phyloP scores from a whole-genome alignment of 2,113 vertebrate species.

The Brachirus orientalis region DNA sequence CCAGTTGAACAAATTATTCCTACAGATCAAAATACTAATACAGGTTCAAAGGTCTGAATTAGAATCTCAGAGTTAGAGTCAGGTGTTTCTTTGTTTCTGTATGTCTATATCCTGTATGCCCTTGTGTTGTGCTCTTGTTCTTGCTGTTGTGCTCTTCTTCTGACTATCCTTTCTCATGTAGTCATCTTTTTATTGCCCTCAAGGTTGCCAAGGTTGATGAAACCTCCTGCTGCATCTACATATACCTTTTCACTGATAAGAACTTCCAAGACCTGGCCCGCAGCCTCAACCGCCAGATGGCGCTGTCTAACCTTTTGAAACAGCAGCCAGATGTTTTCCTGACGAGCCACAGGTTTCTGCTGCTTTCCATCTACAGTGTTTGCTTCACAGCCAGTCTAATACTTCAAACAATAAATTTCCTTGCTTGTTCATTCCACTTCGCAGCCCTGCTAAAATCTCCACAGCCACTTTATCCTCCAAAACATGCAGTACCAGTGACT shows the following conservation, averaged over 20 bases:
- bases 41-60: no score
- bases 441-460: constrained; percentile 57
- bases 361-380: neutral
- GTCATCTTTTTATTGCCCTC: neutral
- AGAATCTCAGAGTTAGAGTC: no score
- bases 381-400: neutral
- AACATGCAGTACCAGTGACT: constrained; percentile 17
- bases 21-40: no score
- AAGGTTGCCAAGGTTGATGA: constrained; percentile 90
- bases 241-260: constrained; percentile 92
- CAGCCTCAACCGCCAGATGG: constrained; percentile 91
- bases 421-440: neutral
- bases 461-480: constrained; percentile 32
- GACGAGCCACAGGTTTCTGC: constrained; percentile 78
- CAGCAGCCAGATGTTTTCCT: constrained; percentile 92
- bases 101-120: no score
- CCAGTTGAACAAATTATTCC: no score
- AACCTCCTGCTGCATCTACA: constrained; percentile 79
- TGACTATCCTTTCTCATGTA: neutral
- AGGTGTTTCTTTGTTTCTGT: no score
- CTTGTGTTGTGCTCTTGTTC: no score
- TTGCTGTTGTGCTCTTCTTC: neutral
- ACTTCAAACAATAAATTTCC: neutral
- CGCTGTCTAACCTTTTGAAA: constrained; percentile 89
- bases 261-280: constrained; percentile 84